Evolutionary conservation across 2,113 vertebrate species (phyloP).

Genomic region (Myotis yumanensis): DNA sequence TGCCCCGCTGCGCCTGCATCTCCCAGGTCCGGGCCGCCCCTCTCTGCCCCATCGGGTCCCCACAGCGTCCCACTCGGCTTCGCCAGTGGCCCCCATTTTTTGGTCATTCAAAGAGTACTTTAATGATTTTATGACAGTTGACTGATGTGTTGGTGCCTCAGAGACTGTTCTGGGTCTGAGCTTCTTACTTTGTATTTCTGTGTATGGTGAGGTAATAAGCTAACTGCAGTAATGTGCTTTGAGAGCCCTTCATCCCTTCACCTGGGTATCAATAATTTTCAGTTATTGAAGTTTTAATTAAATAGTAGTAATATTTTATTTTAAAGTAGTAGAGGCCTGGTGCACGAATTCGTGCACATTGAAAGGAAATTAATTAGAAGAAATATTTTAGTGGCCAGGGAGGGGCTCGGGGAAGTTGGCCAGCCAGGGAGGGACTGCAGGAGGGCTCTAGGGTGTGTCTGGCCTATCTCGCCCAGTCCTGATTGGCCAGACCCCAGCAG

Average conservation of each 20-base stretch:
- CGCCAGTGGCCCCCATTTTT: not conserved
- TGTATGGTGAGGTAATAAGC: not conserved
- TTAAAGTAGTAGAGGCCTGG: not conserved
- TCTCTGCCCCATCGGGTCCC: conserved; percentile 73
- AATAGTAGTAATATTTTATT: not conserved
- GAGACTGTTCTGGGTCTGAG: not conserved
- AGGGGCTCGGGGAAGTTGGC: too few species aligned
- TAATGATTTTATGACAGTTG: not conserved
- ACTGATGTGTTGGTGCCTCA: not conserved
- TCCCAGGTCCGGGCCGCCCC: conserved; percentile 67
- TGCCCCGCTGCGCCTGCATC: conserved; percentile 75
- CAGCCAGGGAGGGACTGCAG: too few species aligned
- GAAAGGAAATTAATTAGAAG: too few species aligned
- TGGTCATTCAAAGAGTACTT: not conserved
- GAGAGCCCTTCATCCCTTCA: not conserved
- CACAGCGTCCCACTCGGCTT: too few species aligned
- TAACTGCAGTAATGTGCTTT: not conserved
- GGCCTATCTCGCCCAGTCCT: too few species aligned
- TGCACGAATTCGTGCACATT: too few species aligned
- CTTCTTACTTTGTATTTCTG: not conserved
- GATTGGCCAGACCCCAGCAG: too few species aligned
- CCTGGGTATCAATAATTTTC: not conserved
- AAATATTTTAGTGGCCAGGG: too few species aligned
- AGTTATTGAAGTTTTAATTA: not conserved
- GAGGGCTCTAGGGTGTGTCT: too few species aligned